These are phyloP conservation scores for Pachliopta kotzebuea DNA, from an alignment of 2,888 invertebrate genomes.

Conservation along the genomic window DNA sequence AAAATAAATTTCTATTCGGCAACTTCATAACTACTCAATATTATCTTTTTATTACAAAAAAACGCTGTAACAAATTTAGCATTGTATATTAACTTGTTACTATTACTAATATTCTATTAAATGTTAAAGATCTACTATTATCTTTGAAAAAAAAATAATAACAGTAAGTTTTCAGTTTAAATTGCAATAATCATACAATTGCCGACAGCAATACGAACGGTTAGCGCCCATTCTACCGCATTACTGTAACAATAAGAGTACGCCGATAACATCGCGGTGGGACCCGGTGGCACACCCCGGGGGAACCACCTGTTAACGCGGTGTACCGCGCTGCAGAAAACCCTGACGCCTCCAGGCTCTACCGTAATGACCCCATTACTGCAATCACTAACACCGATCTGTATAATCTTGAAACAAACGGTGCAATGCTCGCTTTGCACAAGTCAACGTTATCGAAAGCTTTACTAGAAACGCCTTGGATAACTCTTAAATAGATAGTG, in stretches of 20 bases:
- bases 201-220: slow-evolving; percentile 43
- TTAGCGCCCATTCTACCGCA: slow-evolving; percentile 36
- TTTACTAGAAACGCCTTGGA: slow-evolving; percentile 41
- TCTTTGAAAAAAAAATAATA: too few relatives aligned
- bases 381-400: slow-evolving; percentile 20
- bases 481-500: neutral
- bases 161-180: neutral
- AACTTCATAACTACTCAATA: too few relatives aligned
- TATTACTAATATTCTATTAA: too few relatives aligned
- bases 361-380: slow-evolving; percentile 47
- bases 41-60: too few relatives aligned
- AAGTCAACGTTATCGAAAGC: neutral
- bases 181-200: slow-evolving; percentile 34
- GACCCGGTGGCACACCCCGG: slow-evolving; percentile 59
- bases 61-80: too few relatives aligned
- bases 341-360: slow-evolving; percentile 48
- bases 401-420: slow-evolving; percentile 6
- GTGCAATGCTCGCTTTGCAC: slow-evolving; percentile 39
- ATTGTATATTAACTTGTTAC: too few relatives aligned
- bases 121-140: too few relatives aligned
- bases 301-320: slow-evolving; percentile 45
- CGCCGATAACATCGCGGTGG: slow-evolving; percentile 50
- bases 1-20: too few relatives aligned
- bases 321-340: slow-evolving; percentile 36
- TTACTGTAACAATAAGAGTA: slow-evolving; percentile 41